A percentile compares a stretch with the other conserved stretches of the same genome.
Conservation (phyloP, 1,140 invertebrate genomes). For the Drosophila eugracilis region DNA sequence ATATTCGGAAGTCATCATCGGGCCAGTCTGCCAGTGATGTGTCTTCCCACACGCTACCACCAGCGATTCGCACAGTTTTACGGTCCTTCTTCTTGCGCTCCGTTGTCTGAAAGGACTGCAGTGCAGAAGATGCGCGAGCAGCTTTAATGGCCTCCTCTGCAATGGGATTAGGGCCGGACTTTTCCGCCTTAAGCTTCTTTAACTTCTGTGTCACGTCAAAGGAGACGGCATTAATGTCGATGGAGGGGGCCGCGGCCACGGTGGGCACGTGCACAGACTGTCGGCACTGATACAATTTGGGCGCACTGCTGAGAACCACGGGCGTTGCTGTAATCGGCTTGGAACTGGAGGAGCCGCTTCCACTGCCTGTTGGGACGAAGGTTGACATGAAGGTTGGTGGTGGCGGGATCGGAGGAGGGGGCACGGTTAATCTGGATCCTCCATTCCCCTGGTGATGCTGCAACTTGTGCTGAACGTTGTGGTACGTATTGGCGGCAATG, state of each 20-base stretch:
- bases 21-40: conserved; percentile 96
- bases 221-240: conserved; percentile 88
- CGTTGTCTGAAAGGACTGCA: conserved; percentile 85
- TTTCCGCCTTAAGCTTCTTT: conserved; percentile 89
- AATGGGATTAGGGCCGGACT: conserved; percentile 87
- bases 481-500: conserved; percentile 89
- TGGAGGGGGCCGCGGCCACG: conserved; percentile 84
- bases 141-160: conserved; percentile 88
- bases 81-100: conserved; percentile 88
- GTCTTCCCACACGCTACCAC: conserved; percentile 98
- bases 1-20: conserved; percentile 98
- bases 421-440: conserved; percentile 84
- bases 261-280: conserved; percentile 84
- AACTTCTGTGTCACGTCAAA: conserved; percentile 88
- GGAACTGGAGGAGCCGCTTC: conserved; percentile 29
- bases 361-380: conserved; percentile 85
- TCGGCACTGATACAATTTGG: conserved; percentile 87
- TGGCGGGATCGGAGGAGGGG: conserved; percentile 86
- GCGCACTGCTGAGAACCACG: conserved; percentile 87
- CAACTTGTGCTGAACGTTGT: conserved; percentile 88
- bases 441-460: conserved; percentile 85
- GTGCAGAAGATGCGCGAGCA: conserved; percentile 86
- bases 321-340: conserved; percentile 85
- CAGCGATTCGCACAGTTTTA: conserved; percentile 93
- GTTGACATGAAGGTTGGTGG: conserved; percentile 83